Evolutionary conservation across 2,797 vertebrate genomes (phyloP).

Genomic region (Tokudaia muenninki): DNA sequence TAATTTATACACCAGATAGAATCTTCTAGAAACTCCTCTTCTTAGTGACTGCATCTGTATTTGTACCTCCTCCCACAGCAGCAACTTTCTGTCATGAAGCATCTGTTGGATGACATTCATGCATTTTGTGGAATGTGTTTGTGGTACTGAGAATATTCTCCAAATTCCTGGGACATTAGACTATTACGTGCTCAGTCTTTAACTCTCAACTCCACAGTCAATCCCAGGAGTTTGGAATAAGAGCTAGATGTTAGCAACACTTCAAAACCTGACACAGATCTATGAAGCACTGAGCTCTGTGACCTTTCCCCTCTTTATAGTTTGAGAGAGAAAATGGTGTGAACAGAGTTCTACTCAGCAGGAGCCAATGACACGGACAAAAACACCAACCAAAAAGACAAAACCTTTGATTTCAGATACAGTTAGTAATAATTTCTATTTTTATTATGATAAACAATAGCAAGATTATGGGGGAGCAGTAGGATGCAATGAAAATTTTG

Average conservation of each 20-base stretch:
- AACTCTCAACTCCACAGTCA: slow-evolving; percentile 35
- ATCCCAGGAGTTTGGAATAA: slow-evolving; percentile 11
- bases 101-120: not conserved
- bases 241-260: not conserved
- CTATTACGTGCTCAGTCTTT: slow-evolving; percentile 4
- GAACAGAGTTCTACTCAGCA: not conserved
- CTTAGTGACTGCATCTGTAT: not conserved
- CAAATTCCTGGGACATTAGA: not conserved
- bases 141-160: not conserved
- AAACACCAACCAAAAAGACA: not conserved
- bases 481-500: not conserved
- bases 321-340: not conserved
- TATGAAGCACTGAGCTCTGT: not conserved
- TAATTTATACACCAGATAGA: not conserved
- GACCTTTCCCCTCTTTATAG: not conserved
- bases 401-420: not conserved
- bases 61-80: not conserved
- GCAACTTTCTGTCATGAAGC: not conserved
- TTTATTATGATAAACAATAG: not conserved
- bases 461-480: not conserved
- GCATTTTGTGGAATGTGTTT: not conserved
- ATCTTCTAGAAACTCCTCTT: not conserved
- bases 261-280: slow-evolving; percentile 25
- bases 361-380: not conserved
- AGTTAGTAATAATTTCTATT: not conserved